Evolutionary conservation across 1,140 invertebrate genomes (phyloP).

Genomic region (Steinernema feltiae): DNA sequence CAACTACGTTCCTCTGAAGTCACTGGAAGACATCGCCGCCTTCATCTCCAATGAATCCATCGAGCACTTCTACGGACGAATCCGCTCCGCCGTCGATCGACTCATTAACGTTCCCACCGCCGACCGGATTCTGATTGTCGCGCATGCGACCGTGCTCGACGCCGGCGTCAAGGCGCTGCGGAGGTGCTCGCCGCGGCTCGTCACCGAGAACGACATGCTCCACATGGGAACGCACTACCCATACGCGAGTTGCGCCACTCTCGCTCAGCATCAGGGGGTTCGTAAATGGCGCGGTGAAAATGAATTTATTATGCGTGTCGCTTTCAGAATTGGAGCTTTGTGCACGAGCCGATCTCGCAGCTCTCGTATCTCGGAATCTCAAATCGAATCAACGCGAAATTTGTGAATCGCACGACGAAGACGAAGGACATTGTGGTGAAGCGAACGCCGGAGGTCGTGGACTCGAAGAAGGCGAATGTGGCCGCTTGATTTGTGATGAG

Average conservation of each 20-base stretch:
- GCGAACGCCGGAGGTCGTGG: not conserved
- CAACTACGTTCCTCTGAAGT: constrained; percentile 67
- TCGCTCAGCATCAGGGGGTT: constrained; percentile 19
- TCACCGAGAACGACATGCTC: constrained; percentile 39
- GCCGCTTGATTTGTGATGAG: too few relatives aligned
- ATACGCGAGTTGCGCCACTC: constrained; percentile 13
- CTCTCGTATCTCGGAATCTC: constrained; percentile 26
- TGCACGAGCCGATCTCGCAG: constrained; percentile 25
- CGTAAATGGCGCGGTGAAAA: too few relatives aligned
- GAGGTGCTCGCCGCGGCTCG: constrained; percentile 69
- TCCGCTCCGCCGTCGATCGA: constrained; percentile 44
- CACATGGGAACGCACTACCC: constrained; percentile 30
- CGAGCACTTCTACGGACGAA: constrained; percentile 70
- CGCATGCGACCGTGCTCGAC: constrained; percentile 62
- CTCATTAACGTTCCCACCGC: constrained; percentile 59
- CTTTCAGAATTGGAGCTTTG: constrained; percentile 25
- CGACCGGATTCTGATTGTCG: constrained; percentile 67
- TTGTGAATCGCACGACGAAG: constrained; percentile 24
- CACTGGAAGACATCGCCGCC: constrained; percentile 62
- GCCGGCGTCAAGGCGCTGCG: constrained; percentile 55
- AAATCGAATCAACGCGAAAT: constrained; percentile 22
- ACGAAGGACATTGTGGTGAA: not conserved
- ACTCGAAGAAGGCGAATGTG: not conserved
- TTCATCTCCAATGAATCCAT: constrained; percentile 33
- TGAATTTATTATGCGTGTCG: too few relatives aligned